Base-by-base conservation (phyloP, 2,113 vertebrate genomes). In the Chiloscyllium plagiosum region DNA sequence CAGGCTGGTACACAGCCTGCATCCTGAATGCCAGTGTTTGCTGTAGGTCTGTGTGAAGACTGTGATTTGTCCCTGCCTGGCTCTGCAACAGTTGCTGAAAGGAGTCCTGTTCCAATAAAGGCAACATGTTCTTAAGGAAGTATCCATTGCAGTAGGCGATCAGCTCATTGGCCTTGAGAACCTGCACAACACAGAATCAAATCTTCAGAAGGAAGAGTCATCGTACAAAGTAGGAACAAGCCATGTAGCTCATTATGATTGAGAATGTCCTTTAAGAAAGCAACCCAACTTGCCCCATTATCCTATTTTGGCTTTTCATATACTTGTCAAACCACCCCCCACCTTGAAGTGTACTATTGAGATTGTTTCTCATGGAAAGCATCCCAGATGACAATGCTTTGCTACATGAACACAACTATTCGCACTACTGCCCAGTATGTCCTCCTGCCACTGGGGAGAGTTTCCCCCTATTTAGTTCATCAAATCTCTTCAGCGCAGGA, bases 91-190 rank as follows among this genome's bases (percentile, higher is more conserved):
- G 96, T 96, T 96, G 93, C 96, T 96, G 0, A 97, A 97, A 96
- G 96, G 96, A 96, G 97, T 96, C 2, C 42, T 97, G 95, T n/a
- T 98, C 98, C 1, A 98, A 97, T 96, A 98, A 97, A 96, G 98
- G 97, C 96, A 97, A 97, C 98, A 98, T 97, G 97, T 98, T 98
- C 97, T 98, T 98, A 97, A 98, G 96, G 97, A 98, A 98, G 95
- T 97, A 98, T 96, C 98, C 98, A 97, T 98, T 98, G 87, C 98
- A 98, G 97, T 98, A 98, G 1, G 97, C 96, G 7, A 98, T 97
- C 3, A 98, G 97, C 96, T 98, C 97, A 0, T 96, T 96, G 70
- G 98, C 98, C 29, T 97, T 97, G 3, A 47, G 42, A 37, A 76
- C 66, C 94, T 95, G 68, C 47, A 95, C 19, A 26, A 15, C 7